A percentile compares a stretch with the other conserved stretches of the same genome.
Evolutionary conservation across 2,888 invertebrate species (phyloP).

Genomic region (Oeneis ivallda): DNA sequence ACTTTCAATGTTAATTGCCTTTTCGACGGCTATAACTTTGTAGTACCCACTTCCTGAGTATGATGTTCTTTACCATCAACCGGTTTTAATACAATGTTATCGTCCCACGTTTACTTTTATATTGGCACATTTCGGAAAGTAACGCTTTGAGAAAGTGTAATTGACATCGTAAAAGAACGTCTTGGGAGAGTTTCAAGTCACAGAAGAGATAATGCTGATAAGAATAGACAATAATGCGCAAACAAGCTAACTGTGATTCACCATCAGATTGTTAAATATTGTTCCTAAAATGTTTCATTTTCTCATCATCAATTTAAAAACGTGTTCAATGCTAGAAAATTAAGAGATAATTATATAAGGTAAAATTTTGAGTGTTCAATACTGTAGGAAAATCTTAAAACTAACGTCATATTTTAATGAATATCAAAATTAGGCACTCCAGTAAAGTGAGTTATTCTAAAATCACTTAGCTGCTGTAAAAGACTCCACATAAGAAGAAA

Average conservation of each 20-base stretch:
- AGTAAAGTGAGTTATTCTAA: neutral
- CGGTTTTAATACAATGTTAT: conserved; percentile 34
- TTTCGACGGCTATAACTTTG: conserved; percentile 57
- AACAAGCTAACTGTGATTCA: neutral
- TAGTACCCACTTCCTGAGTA: conserved; percentile 36
- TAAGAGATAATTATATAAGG: too few species aligned
- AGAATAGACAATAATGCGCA: conserved; percentile 10
- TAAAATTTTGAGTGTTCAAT: neutral
- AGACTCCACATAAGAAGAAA: too few species aligned
- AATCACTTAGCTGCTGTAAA: neutral
- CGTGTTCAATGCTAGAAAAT: neutral
- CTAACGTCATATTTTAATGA: too few species aligned
- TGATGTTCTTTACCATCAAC: conserved; percentile 36
- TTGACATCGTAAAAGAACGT: conserved; percentile 25
- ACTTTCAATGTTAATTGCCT: conserved; percentile 65
- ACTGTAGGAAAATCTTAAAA: neutral
- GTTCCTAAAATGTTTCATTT: neutral
- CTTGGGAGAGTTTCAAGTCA: conserved; percentile 14
- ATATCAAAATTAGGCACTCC: neutral
- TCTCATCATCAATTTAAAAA: neutral
- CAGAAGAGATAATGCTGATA: neutral
- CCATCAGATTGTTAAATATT: neutral
- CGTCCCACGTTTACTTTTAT: conserved; percentile 31
- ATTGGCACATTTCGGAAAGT: conserved; percentile 25
- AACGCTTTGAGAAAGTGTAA: conserved; percentile 32